Base-by-base conservation (phyloP, 2,888 invertebrate genomes). In the Priocnemis perturbator region DNA sequence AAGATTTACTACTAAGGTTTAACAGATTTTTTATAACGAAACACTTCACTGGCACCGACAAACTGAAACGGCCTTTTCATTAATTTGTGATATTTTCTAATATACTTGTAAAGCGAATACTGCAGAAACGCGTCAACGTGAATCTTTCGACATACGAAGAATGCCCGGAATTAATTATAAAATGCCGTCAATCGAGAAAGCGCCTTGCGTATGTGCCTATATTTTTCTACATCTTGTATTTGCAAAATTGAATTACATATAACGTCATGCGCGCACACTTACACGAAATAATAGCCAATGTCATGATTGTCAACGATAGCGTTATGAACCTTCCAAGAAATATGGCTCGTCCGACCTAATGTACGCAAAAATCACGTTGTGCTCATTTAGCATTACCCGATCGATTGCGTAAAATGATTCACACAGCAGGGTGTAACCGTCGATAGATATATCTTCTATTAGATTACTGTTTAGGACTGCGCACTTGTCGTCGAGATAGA, bases 181-280 rank as follows among this genome's bases (percentile, higher is more conserved):
- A 37, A 11, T 37, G 37, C 37, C 37, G 37, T 37, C 50, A 50
- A n/a, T 7, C 57, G 20, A 15, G 53, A 20, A 23, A 45, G 48
- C 56, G 55, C 45, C 45, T 70, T 65, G 60, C 67, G 45, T 60
- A 50, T 57, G 64, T 57, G 56, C 64, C n/a, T 67, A 64, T 66
- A 76, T 76, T 74, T 77, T 71, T 74, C 64, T 74, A 74, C 30
- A 63, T 64, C 56, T 66, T 71, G 47, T 62, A 65, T 62, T 66
- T 66, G 50, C 47, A 55, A 60, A 50, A 23, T 45, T 45, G 47
- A 20, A 14, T 23, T 63, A 50, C 26, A 60, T 48, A 11, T 52
- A 56, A 52, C 17, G 21, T 55, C 19, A 19, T 55, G 55, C 50
- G 55, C 47, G 57, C 57, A 62, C 47, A 47, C 30, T 21, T 53